Conservation (phyloP, 2,888 invertebrate species). For the Oligia fasciuncula region DNA sequence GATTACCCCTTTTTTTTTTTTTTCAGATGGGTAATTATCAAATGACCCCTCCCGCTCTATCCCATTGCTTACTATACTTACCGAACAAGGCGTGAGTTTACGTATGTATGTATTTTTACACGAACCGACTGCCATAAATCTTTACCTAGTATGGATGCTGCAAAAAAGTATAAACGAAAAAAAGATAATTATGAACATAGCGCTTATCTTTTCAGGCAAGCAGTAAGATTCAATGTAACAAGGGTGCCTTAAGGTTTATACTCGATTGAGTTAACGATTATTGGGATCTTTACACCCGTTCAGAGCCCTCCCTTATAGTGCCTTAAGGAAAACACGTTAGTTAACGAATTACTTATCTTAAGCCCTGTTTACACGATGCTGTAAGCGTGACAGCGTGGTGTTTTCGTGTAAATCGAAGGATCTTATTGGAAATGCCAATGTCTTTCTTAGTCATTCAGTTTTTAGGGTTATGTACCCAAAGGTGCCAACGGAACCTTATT, state of each 20-base stretch:
- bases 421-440: neutral
- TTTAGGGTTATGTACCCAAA: neutral
- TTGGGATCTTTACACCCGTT: constrained; percentile 57
- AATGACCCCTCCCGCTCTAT: too few relatives aligned
- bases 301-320: constrained; percentile 8
- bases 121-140: neutral
- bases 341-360: constrained; percentile 33
- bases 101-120: neutral
- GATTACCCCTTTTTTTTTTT: too few relatives aligned
- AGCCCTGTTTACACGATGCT: constrained; percentile 15
- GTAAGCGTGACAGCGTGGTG: neutral
- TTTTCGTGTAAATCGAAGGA: neutral
- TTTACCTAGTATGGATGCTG: neutral
- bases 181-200: constrained; percentile 23
- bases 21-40: too few relatives aligned
- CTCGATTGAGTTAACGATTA: constrained; percentile 64
- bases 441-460: neutral
- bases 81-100: neutral
- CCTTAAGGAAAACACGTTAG: constrained; percentile 42
- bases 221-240: constrained; percentile 62
- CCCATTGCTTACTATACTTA: too few relatives aligned
- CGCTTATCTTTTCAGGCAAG: constrained; percentile 43
- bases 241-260: constrained; percentile 49
- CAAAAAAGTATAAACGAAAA: neutral
- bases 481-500: neutral